Conservation (phyloP, 2,888 invertebrate species). For the Sinodicranocentrus sp. region DNA sequence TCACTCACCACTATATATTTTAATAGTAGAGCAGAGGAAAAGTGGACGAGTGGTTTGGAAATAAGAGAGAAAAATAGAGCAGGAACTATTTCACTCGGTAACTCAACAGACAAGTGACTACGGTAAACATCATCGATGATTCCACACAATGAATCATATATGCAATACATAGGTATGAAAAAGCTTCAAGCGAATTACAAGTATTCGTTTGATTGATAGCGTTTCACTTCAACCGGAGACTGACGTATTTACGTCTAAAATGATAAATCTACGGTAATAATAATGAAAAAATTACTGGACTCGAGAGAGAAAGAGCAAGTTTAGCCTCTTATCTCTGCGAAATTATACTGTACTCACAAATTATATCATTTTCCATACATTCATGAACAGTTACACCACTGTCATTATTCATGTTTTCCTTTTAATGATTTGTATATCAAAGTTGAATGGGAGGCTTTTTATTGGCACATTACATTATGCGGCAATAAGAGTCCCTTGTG, state of each 20-base stretch:
- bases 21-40: too few relatives aligned
- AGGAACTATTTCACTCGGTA: too few relatives aligned
- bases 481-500: background rate
- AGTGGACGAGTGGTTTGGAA: too few relatives aligned
- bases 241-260: conserved; percentile 62
- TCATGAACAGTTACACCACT: too few relatives aligned
- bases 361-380: conserved; percentile 9
- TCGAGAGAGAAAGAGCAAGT: background rate
- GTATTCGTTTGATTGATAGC: conserved; percentile 58
- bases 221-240: conserved; percentile 48
- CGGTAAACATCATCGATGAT: conserved; percentile 19
- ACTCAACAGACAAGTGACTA: conserved; percentile 38
- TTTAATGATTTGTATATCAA: conserved; percentile 37
- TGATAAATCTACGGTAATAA: conserved; percentile 58
- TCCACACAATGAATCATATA: conserved; percentile 1
- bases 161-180: conserved; percentile 11
- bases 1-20: conserved; percentile 2
- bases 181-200: conserved; percentile 42
- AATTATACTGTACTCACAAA: conserved; percentile 33
- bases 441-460: conserved; percentile 3
- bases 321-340: conserved; percentile 22
- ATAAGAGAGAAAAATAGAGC: too few relatives aligned
- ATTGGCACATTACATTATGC: conserved; percentile 13
- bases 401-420: conserved; percentile 13
- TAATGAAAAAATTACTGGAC: conserved; percentile 44